Base-by-base conservation (phyloP, 37 sponge, comb jelly and placozoan genomes). In the Dysidea cf. avara region DNA sequence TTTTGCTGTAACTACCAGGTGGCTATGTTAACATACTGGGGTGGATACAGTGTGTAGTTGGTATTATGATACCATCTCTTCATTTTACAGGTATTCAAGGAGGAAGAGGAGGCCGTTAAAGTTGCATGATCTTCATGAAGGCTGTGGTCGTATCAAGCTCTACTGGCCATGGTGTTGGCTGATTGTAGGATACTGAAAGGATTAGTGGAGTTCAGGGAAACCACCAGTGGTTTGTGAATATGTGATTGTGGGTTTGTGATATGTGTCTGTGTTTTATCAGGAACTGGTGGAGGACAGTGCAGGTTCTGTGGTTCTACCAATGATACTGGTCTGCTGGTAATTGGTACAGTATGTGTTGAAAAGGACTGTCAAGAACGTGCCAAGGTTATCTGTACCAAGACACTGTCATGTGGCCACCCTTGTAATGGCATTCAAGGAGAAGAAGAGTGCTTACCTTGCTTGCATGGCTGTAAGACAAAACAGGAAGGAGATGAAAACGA, bases 21-120 rank as follows among this genome's bases (percentile, higher is more conserved):
- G 12, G 35, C 5, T 63, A 6, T 25, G 35, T 17, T 11, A 11
- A 63, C 64, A 28, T 63, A 21, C 26, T 58, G 18, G 12, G 13
- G 12, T 58, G 60, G 12, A 17, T 11, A 11, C 9, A 43, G 9
- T 9, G 9, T 43, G 9, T 43, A 5, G 46, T 43, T 12, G 46
- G 7, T 12, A 43, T 12, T 43, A 43, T 43, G 5, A 20, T 32
- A 5, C 7, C 64, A 7, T 66, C 2, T 17, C 33, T 9, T 55
- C 12, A 18, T 34, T 12, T 34, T 32, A 25, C 64, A 95, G 96
- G 87, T 97, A 32, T 94, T 97, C 84, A 97, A 97, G 54, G 99
- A 90, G 43, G 99, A 93, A 34, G 99, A 97, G 65, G 99, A 93
- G 74, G 92, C 94, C 16, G 87, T 97, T 49, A 93, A 91, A 66